These are phyloP conservation scores for Drosophila anomalata DNA, from an alignment of 2,888 invertebrate genomes.

Conservation along the genomic window DNA sequence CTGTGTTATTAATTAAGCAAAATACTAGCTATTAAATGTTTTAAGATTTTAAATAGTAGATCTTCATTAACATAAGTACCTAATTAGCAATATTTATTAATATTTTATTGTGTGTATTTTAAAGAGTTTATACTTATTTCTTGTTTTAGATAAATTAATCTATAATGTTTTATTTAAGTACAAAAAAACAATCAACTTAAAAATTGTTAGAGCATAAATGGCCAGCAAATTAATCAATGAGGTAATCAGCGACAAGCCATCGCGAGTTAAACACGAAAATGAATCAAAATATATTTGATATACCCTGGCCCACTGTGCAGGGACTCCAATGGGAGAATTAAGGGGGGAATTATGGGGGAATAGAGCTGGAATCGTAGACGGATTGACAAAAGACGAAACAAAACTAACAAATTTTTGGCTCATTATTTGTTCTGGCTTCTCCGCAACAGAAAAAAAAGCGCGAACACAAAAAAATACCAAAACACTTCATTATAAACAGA, in stretches of 20 bases:
- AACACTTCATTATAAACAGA: conserved; percentile 54
- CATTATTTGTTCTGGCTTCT: conserved; percentile 65
- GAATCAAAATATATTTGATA: conserved; percentile 26
- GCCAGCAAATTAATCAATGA: conserved; percentile 64
- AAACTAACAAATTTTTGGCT: conserved; percentile 53
- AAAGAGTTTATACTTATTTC: too few species aligned
- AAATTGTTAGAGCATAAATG: background rate
- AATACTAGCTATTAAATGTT: too few species aligned
- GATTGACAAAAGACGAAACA: conserved; percentile 39
- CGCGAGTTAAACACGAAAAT: conserved; percentile 42
- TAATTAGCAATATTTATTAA: too few species aligned
- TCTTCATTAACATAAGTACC: too few species aligned
- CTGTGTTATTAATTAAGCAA: too few species aligned
- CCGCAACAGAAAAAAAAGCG: conserved; percentile 21
- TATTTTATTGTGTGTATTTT: background rate
- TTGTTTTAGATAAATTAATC: conserved; percentile 6
- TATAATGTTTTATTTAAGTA: conserved; percentile 10
- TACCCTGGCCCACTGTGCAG: conserved; percentile 37
- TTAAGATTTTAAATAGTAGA: too few species aligned
- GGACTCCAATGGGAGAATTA: background rate
- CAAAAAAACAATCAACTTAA: conserved; percentile 17
- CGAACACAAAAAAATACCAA: conserved; percentile 48
- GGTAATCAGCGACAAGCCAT: conserved; percentile 56
- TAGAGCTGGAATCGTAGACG: conserved; percentile 5
- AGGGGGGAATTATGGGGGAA: conserved; percentile 7